phyloP scores from a whole-genome alignment of 1,140 invertebrate species.

The Brachionus angularis region DNA sequence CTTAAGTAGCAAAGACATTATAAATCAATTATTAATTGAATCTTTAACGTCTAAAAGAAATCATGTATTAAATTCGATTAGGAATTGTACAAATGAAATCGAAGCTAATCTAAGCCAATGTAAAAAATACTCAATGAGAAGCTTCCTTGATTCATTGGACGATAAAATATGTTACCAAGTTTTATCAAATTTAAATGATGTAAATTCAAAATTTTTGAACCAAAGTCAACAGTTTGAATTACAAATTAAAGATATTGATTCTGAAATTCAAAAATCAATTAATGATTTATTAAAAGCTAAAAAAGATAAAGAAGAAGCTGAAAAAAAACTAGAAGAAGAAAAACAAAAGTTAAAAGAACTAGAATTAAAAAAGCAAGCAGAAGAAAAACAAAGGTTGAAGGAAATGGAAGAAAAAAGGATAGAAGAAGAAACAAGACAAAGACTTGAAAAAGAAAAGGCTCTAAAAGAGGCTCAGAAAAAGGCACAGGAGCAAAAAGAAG shows the following conservation, averaged over 20 bases:
- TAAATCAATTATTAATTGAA: background rate
- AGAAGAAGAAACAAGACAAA: background rate
- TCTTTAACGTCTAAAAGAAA: background rate
- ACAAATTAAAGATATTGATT: background rate
- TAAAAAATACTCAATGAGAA: background rate
- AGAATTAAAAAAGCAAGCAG: conserved; percentile 9
- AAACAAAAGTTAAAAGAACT: background rate
- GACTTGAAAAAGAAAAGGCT: conserved; percentile 30
- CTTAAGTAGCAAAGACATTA: background rate
- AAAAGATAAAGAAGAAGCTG: conserved; percentile 16
- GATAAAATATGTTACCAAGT: background rate
- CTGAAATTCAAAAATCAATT: background rate
- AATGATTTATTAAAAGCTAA: conserved; percentile 1
- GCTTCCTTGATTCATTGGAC: background rate
- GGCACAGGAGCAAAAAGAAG: background rate
- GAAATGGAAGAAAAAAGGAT: conserved; percentile 14
- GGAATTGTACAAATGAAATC: conserved; percentile 11
- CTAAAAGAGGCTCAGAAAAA: background rate
- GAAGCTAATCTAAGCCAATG: background rate
- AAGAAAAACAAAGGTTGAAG: background rate
- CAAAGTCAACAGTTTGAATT: background rate
- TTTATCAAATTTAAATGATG: background rate
- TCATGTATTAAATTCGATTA: conserved; percentile 13
- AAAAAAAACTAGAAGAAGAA: background rate
- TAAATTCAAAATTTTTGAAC: background rate